Conservation (phyloP, 1,140 invertebrate genomes). For the Micrasema longulum region DNA sequence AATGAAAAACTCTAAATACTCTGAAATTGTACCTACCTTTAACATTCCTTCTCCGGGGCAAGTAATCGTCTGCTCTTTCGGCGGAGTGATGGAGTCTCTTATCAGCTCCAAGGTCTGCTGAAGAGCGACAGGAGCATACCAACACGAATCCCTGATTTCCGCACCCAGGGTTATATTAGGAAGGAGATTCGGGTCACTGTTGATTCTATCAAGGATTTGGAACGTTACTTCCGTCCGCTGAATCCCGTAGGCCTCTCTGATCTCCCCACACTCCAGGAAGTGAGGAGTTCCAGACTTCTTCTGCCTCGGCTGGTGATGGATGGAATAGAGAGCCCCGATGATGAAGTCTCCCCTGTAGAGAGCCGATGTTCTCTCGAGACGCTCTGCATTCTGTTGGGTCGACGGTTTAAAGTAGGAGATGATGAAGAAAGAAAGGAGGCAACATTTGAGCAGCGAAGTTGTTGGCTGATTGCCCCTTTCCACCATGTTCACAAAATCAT, state of each 20-base stretch:
- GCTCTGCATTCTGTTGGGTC: neutral
- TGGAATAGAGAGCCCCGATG: conserved; percentile 80
- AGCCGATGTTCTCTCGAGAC: conserved; percentile 59
- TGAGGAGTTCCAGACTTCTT: conserved; percentile 62
- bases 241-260: conserved; percentile 83
- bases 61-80: conserved; percentile 47
- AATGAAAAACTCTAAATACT: no score
- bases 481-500: conserved; percentile 30
- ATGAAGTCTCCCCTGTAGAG: conserved; percentile 75
- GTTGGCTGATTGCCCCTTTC: neutral
- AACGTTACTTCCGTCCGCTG: conserved; percentile 81
- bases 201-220: conserved; percentile 68
- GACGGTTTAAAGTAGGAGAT: neutral
- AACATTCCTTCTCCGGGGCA: conserved; percentile 51
- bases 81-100: conserved; percentile 73
- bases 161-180: conserved; percentile 76
- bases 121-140: conserved; percentile 82
- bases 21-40: no score
- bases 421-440: neutral
- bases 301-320: conserved; percentile 76
- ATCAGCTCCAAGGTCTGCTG: conserved; percentile 84
- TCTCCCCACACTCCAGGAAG: conserved; percentile 71
- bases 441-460: conserved; percentile 10
- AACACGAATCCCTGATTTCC: conserved; percentile 85
- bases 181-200: conserved; percentile 64